Conservation (phyloP, 2,888 invertebrate species). For the Aricia artaxerxes region DNA sequence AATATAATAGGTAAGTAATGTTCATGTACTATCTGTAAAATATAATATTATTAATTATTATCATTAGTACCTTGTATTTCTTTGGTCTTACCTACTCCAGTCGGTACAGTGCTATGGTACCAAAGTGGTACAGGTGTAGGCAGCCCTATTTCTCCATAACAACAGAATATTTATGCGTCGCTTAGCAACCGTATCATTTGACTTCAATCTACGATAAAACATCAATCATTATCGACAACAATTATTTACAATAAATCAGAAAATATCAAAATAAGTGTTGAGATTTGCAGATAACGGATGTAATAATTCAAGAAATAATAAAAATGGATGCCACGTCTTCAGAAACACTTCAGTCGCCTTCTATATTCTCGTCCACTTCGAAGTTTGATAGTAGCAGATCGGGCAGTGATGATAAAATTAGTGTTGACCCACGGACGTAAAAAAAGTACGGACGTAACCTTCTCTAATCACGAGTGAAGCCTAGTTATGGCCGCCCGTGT, state of each 20-base stretch:
- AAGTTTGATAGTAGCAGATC: slow-evolving; percentile 58
- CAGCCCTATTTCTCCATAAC: background rate
- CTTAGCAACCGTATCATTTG: slow-evolving; percentile 2
- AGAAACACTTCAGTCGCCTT: slow-evolving; percentile 58
- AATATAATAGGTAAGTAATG: no score
- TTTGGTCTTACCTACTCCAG: no score
- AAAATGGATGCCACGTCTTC: slow-evolving; percentile 52
- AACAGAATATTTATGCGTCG: background rate
- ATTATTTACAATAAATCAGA: no score
- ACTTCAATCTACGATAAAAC: background rate
- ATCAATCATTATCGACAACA: no score
- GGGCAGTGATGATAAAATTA: slow-evolving; percentile 47
- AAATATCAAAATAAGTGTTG: background rate
- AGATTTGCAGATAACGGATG: background rate
- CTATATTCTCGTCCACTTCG: slow-evolving; percentile 58
- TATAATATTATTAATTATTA: no score
- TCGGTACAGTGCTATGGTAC: no score
- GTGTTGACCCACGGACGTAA: no score
- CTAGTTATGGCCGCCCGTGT: no score
- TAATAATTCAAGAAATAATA: background rate
- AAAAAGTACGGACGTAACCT: no score
- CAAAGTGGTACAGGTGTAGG: background rate
- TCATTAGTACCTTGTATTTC: no score
- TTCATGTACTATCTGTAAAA: no score
- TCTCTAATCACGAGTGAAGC: no score